A percentile compares a stretch with the other conserved stretches of the same genome.
Evolutionary conservation across 2,797 vertebrate species (phyloP).

Genomic region (Champsocephalus gunnari): DNA sequence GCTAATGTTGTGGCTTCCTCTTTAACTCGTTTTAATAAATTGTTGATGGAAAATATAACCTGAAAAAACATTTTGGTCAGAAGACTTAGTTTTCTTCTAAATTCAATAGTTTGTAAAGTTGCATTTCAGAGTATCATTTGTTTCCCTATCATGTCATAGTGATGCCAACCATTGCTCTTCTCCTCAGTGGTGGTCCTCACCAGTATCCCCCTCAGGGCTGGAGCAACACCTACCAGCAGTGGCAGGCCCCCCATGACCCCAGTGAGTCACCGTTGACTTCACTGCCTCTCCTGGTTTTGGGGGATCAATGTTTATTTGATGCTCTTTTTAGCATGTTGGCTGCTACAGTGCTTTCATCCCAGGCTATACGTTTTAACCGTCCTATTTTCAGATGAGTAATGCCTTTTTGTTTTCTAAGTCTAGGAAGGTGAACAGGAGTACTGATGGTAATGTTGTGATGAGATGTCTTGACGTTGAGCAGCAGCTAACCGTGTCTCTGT

Average conservation of each 20-base stretch:
- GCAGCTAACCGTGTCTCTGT: slow-evolving; percentile 70
- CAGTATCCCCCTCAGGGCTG: slow-evolving; percentile 91
- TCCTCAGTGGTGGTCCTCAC: slow-evolving; percentile 86
- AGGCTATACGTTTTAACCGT: slow-evolving; percentile 17
- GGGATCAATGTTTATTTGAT: neutral
- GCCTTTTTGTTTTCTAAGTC: slow-evolving; percentile 24
- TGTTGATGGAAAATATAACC: too few species aligned
- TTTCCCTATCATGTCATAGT: neutral
- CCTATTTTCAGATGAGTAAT: slow-evolving; percentile 39
- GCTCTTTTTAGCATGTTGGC: neutral
- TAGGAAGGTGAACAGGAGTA: slow-evolving; percentile 46
- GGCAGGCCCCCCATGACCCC: slow-evolving; percentile 91
- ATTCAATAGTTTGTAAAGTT: neutral
- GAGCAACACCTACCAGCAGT: slow-evolving; percentile 91
- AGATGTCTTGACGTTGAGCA: slow-evolving; percentile 41
- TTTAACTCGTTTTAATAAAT: too few species aligned
- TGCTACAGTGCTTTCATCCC: slow-evolving; percentile 1
- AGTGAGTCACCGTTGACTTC: slow-evolving; percentile 80
- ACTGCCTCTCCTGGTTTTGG: slow-evolving; percentile 18
- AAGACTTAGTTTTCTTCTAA: too few species aligned
- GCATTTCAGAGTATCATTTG: neutral
- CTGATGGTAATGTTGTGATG: slow-evolving; percentile 61
- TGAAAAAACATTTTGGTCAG: too few species aligned
- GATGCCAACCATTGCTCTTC: neutral
- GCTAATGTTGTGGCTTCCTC: too few species aligned